Evolutionary conservation across 2,113 vertebrate genomes (phyloP), one percentile per base, ranked within the genome.

Genomic region (Equus przewalskii): DNA sequence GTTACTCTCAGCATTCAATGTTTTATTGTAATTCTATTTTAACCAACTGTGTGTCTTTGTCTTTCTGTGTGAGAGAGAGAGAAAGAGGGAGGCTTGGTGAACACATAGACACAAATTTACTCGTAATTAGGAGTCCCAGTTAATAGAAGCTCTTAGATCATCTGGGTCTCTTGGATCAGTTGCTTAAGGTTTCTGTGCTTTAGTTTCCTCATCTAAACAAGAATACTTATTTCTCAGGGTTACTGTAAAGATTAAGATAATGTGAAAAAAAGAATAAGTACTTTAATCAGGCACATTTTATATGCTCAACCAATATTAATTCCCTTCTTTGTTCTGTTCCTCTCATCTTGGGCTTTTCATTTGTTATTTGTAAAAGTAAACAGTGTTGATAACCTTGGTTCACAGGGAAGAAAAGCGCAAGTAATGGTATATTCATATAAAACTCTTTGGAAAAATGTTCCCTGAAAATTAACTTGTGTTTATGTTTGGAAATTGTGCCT

Each of bases 381-480:
- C 4, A 24, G 41, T 36, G 5, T 72, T 95, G 36, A 36, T 85
- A 90, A 80, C 22, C 69, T 92, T 91, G 44, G 44, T 54, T 85
- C 54, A 81, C 9, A 41, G 62, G 56, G 28, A 97, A 82, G 60
- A 75, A 64, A 96, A 62, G 15, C 21, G 24, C 84, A 88, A 94
- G 18, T 82, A 91, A 70, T 51, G 49, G 28, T 16, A 79, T 46
- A 41, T 73, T 96, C 19, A 69, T 62, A 73, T 49, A 62, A 83
- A 96, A 83, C 58, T 89, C 62, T 9, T 84, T 95, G n/a, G 64
- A 92, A 62, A 83, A 84, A 92, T 4, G 1, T 67, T 93, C 18
- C 69, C 56, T 92, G 62, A 93, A 91, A 91, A 89, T 92, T 89
- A 62, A 87, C 44, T 80, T 95, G 14, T 49, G 83, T 65, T 96